phyloP scores from a whole-genome alignment of 2,797 vertebrate genomes.

The Tragelaphus oryx region DNA sequence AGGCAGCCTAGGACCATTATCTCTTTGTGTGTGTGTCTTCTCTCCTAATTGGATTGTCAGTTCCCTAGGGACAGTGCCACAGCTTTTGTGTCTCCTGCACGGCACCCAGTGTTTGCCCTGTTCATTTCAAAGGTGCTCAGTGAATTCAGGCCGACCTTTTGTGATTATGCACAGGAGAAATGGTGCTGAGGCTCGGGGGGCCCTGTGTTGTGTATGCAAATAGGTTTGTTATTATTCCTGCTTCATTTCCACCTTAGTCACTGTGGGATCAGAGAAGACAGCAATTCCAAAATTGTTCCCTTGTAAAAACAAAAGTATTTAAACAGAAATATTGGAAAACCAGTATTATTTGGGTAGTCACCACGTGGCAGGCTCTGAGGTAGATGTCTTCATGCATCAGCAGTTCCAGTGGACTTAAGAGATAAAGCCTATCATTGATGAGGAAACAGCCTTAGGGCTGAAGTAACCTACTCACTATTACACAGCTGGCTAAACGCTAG shows the following conservation, averaged over 20 bases:
- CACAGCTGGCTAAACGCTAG: background rate
- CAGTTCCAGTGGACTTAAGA: background rate
- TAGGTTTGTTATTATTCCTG: background rate
- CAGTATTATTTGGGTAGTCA: background rate
- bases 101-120: background rate
- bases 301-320: background rate
- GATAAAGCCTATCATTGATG: background rate
- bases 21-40: background rate
- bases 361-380: background rate
- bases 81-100: background rate
- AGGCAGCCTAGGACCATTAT: background rate
- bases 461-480: background rate
- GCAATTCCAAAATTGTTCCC: background rate
- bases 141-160: background rate
- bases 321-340: background rate
- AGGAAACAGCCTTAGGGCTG: background rate
- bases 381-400: background rate
- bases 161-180: background rate
- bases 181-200: fast-evolving
- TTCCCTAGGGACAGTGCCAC: background rate
- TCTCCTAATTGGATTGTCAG: background rate
- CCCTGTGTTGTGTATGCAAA: background rate
- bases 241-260: background rate
- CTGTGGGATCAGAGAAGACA: background rate
- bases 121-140: background rate